phyloP scores from a whole-genome alignment of 2,888 invertebrate species.

The Cataglyphis rosenhaueri region DNA sequence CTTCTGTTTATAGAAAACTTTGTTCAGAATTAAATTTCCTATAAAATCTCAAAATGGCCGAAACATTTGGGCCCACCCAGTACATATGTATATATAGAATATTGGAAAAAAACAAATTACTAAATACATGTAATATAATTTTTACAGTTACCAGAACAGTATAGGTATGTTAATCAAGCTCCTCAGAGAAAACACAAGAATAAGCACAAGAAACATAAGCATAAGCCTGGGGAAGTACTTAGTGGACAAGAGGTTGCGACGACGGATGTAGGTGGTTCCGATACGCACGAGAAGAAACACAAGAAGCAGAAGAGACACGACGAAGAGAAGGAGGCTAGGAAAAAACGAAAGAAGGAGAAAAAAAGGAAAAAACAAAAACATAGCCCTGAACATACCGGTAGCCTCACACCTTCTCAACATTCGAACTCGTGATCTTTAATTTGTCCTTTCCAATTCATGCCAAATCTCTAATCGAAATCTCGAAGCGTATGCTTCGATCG shows the following conservation, averaged over 20 bases:
- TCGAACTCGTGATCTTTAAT: conserved; percentile 86
- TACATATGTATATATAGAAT: background rate
- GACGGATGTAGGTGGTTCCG: conserved; percentile 89
- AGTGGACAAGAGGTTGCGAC: conserved; percentile 91
- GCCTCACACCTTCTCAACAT: conserved; percentile 89
- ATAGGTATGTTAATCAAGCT: conserved; percentile 95
- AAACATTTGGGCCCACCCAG: too few species aligned
- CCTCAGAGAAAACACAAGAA: conserved; percentile 98
- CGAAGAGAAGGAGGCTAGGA: conserved; percentile 95
- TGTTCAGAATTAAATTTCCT: too few species aligned
- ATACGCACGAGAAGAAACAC: conserved; percentile 97
- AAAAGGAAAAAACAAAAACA: conserved; percentile 98
- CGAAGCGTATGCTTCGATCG: background rate
- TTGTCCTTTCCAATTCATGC: conserved; percentile 64
- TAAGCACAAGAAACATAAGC: conserved; percentile 97
- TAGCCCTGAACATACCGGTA: conserved; percentile 93
- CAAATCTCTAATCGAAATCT: conserved; percentile 56
- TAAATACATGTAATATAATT: background rate
- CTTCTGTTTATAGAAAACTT: too few species aligned
- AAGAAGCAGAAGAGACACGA: conserved; percentile 97
- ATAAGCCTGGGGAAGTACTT: conserved; percentile 93
- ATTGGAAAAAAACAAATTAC: background rate
- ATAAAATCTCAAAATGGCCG: too few species aligned
- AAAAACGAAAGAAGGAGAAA: conserved; percentile 97
- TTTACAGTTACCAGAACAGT: conserved; percentile 94